A percentile compares a stretch with the other conserved stretches of the same genome.
Evolutionary conservation across 23 tunicate species (phyloP).

Genomic region (Ascidia mentula): DNA sequence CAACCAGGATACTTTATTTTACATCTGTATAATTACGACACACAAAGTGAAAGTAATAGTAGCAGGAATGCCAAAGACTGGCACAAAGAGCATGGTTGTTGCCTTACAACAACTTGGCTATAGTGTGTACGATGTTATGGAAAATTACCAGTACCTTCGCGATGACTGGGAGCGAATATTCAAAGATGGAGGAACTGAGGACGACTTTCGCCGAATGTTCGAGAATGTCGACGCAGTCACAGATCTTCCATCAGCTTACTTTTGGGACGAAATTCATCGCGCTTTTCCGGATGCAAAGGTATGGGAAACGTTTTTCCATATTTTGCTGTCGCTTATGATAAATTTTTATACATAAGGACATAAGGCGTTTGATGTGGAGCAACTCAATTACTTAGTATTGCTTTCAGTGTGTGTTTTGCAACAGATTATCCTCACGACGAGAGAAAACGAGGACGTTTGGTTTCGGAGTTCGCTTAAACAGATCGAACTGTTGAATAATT

Average conservation of each 20-base stretch:
- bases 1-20: too few species aligned
- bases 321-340: too few species aligned
- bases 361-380: too few species aligned
- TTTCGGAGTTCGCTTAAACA: not conserved
- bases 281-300: not conserved
- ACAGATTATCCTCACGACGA: not conserved
- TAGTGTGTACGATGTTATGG: not conserved
- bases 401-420: too few species aligned
- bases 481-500: not conserved
- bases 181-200: not conserved
- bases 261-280: not conserved
- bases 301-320: too few species aligned
- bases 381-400: too few species aligned
- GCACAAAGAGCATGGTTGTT: not conserved
- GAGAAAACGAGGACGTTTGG: not conserved
- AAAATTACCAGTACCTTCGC: not conserved
- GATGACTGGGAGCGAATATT: conserved; percentile 5
- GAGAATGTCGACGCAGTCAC: conserved; percentile 1
- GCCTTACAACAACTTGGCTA: not conserved
- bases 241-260: not conserved
- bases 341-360: too few species aligned
- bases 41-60: not conserved
- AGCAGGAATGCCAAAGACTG: not conserved
- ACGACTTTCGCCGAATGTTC: not conserved
- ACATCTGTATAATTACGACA: too few species aligned